Evolutionary conservation across 1,140 invertebrate genomes (phyloP).

Genomic region (Bombus cullumanus): DNA sequence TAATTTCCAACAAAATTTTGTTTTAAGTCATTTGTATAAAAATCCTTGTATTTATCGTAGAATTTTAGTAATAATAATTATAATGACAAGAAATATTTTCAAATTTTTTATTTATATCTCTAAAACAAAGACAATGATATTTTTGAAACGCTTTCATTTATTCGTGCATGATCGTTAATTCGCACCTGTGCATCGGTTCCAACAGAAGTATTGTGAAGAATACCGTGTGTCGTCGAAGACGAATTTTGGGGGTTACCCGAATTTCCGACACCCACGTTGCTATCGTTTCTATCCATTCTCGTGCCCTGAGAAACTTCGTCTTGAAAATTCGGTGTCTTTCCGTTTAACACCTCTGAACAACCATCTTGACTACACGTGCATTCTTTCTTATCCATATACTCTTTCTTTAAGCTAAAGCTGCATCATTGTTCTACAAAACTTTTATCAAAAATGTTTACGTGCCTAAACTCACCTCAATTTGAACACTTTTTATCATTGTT

Average conservation of each 20-base stretch:
- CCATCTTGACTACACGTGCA: slow-evolving; percentile 6
- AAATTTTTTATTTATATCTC: not conserved
- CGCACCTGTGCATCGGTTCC: slow-evolving; percentile 75
- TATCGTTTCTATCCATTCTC: slow-evolving; percentile 76
- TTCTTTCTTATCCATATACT: not conserved
- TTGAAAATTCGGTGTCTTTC: not conserved
- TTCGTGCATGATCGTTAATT: not conserved
- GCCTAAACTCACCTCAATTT: not conserved
- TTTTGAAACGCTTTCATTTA: not conserved
- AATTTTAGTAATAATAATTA: not conserved
- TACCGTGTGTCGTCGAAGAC: slow-evolving; percentile 66
- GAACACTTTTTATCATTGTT: too few species aligned
- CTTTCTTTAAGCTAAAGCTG: not conserved
- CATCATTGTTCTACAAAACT: not conserved
- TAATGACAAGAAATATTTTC: not conserved
- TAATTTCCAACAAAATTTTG: not conserved
- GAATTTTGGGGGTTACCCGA: slow-evolving; percentile 73
- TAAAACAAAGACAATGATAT: not conserved
- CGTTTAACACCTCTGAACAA: not conserved
- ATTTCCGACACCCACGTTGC: slow-evolving; percentile 63
- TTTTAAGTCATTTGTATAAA: too few species aligned
- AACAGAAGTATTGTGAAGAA: slow-evolving; percentile 68
- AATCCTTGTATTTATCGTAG: not conserved
- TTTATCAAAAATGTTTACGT: not conserved
- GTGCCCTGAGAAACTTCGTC: slow-evolving; percentile 19